A percentile compares a stretch with the other conserved stretches of the same genome.
These are phyloP conservation scores for Spisula subtruncata DNA, from an alignment of 2,888 invertebrate genomes.

Conservation along the genomic window DNA sequence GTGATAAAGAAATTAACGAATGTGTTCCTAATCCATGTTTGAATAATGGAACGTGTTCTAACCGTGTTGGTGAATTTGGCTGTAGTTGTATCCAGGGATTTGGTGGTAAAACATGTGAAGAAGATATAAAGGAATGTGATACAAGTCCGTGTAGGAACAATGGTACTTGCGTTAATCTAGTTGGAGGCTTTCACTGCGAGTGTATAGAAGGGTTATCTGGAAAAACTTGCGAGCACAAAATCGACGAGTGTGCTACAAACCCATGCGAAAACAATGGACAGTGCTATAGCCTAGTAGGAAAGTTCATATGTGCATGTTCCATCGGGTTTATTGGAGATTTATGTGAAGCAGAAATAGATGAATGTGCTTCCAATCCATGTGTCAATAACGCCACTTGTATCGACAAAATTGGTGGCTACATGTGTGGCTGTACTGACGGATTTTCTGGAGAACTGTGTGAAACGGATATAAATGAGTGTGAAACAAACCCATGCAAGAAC, in stretches of 20 bases:
- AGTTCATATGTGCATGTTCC: constrained; percentile 60
- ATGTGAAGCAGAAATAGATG: constrained; percentile 28
- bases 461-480: constrained; percentile 41
- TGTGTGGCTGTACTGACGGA: constrained; percentile 33
- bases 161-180: constrained; percentile 68
- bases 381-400: constrained; percentile 35
- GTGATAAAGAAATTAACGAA: constrained; percentile 64
- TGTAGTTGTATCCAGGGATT: constrained; percentile 70
- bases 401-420: constrained; percentile 21
- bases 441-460: constrained; percentile 6
- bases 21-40: constrained; percentile 68
- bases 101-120: constrained; percentile 61
- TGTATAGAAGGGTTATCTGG: constrained; percentile 71
- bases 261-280: constrained; percentile 24
- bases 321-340: constrained; percentile 49
- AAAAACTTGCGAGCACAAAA: constrained; percentile 48
- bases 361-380: constrained; percentile 38
- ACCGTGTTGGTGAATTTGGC: constrained; percentile 52
- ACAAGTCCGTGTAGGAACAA: constrained; percentile 65
- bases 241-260: constrained; percentile 57
- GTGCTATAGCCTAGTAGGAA: constrained; percentile 57
- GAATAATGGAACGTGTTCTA: constrained; percentile 65
- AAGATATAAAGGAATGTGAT: constrained; percentile 69
- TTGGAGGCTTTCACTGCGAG: constrained; percentile 67
- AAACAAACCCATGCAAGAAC: not conserved